Conservation (phyloP, 2,113 vertebrate genomes). For the Terrapene triunguis region DNA sequence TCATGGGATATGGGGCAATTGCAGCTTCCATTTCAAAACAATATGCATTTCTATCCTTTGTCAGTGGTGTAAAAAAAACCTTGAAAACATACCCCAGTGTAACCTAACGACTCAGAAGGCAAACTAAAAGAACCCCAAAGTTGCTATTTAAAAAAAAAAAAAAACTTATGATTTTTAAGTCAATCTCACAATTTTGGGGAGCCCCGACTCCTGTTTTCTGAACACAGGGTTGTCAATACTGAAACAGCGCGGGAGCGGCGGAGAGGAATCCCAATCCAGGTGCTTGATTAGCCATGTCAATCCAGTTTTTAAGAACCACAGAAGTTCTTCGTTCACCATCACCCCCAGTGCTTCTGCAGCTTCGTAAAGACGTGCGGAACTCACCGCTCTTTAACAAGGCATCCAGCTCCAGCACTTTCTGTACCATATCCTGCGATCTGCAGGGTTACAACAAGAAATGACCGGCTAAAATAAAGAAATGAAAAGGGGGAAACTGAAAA, state of each 20-base stretch:
- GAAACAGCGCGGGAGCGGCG: not conserved
- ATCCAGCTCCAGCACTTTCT: not conserved
- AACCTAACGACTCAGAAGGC: not conserved
- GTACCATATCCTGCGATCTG: not conserved
- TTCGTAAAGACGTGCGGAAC: no score
- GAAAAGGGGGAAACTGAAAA: not conserved
- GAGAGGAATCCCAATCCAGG: not conserved
- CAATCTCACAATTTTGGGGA: not conserved
- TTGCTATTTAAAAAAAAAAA: not conserved
- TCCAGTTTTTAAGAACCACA: not conserved
- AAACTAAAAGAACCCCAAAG: not conserved
- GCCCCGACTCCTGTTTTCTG: not conserved
- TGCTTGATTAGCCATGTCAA: not conserved
- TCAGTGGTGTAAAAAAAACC: not conserved
- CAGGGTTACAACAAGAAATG: not conserved
- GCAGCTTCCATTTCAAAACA: not conserved
- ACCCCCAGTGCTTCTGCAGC: no score
- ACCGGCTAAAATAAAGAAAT: not conserved
- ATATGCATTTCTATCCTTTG: not conserved
- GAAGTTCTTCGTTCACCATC: not conserved
- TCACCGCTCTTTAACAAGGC: not conserved
- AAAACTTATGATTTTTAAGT: not conserved
- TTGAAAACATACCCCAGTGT: not conserved
- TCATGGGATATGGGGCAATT: accelerated
- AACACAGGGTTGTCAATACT: not conserved